Conservation (phyloP, 2,113 vertebrate genomes). For the Malurus elegans region DNA sequence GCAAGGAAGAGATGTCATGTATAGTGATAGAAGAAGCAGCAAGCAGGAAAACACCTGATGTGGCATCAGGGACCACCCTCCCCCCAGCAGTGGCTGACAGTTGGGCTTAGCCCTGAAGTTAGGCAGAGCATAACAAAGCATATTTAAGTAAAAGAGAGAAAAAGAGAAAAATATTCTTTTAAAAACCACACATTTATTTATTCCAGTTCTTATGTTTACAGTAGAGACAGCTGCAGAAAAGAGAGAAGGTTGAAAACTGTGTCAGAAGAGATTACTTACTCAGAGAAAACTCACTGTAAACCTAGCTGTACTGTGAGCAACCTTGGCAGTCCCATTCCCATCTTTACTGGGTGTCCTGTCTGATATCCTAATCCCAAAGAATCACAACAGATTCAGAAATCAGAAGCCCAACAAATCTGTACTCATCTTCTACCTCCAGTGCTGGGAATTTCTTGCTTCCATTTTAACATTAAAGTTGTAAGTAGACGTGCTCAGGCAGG, state of each 20-base stretch:
- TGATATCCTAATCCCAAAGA: constrained; percentile 9
- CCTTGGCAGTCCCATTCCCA: background rate
- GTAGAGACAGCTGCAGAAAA: constrained; percentile 59
- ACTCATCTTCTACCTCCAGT: background rate
- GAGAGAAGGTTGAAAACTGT: constrained; percentile 55
- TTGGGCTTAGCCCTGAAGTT: background rate
- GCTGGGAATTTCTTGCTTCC: background rate
- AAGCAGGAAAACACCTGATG: background rate
- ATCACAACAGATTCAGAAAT: constrained; percentile 18
- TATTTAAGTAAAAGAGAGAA: constrained; percentile 60
- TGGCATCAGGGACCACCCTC: background rate
- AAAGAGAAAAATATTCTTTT: constrained; percentile 60
- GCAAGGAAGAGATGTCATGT: background rate
- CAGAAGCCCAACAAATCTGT: background rate
- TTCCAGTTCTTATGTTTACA: constrained; percentile 59
- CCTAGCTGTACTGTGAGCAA: background rate
- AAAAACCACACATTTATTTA: constrained; percentile 58
- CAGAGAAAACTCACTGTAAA: constrained; percentile 43
- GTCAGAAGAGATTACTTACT: constrained; percentile 55
- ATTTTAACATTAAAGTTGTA: background rate
- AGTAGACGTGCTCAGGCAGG: constrained; percentile 6
- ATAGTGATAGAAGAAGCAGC: background rate
- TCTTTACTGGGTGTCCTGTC: background rate
- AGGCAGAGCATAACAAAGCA: constrained; percentile 9
- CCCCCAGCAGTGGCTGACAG: background rate